Base-by-base conservation (phyloP, 2,797 vertebrate genomes). In the Sebastes iracundus region DNA sequence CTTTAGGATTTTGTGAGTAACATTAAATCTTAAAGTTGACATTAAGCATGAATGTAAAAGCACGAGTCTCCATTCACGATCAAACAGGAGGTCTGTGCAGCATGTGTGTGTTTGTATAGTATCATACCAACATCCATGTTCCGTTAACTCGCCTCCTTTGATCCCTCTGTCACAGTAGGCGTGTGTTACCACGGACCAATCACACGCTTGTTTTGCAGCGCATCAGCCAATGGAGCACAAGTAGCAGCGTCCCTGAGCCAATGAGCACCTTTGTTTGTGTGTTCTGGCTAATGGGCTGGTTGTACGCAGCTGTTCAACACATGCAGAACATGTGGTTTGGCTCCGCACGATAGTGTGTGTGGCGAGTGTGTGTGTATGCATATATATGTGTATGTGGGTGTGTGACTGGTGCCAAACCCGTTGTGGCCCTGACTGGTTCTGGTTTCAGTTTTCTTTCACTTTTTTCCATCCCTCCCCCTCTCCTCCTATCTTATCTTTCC, bases 251-350 rank as follows among this genome's bases (percentile, higher is more conserved):
- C 23, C 23, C 10, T 5, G 18, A 86, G 67, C 91, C 91, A 90
- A 92, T 92, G 76, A 76, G 67, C 28, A 3, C 18, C 0, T 58
- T 62, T 86, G 81, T 86, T 83, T 89, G 73, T 84, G 79, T 84
- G 84, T 83, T 77, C 76, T 70, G 77, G 67, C 76, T 77, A 32
- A 84, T 60, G 7, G 22, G 52, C 62, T 60, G 72, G 60, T 77
- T 79, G 75, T 87, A 72, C 82, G 86, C 92, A 92, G 87, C 92
- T 94, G 92, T 77, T 82, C 4, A 79, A 82, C 93, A 94, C 91
- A 94, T 92, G 90, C 55, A 77, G 69, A 87, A 87, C 91, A 88
- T 93, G 94, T 87, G 89, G 79, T 86, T 86, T 90, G 88, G 85
- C 84, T 73, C 64, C 25, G 46, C 35, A 9, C 13, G 32, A 33